A percentile compares a stretch with the other conserved stretches of the same genome.
These are phyloP conservation scores for Siniperca undulata DNA, from an alignment of 2,797 vertebrate genomes.

Conservation along the genomic window DNA sequence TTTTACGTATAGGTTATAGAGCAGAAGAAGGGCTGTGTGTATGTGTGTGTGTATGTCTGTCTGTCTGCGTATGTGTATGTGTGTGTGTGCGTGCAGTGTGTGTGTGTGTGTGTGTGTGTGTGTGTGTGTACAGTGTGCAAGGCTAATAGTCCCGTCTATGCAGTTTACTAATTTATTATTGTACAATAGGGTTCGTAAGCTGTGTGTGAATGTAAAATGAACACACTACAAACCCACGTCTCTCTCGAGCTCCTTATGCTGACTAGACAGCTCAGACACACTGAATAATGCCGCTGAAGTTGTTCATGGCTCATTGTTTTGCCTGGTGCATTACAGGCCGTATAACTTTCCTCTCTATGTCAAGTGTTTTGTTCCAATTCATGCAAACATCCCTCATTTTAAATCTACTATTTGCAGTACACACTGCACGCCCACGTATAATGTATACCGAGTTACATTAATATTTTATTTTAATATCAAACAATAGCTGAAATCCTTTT, in stretches of 20 bases:
- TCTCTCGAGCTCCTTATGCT: constrained; percentile 65
- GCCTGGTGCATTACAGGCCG: constrained; percentile 76
- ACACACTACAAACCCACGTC: constrained; percentile 67
- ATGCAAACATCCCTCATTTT: constrained; percentile 62
- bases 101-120: constrained; percentile 20
- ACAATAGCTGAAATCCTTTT: constrained; percentile 56
- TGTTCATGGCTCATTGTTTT: constrained; percentile 77
- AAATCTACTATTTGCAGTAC: constrained; percentile 49
- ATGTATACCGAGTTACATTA: constrained; percentile 33
- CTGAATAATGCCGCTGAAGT: constrained; percentile 75
- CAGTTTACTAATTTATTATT: constrained; percentile 68
- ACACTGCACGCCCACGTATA: constrained; percentile 16
- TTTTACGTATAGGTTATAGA: constrained; percentile 53
- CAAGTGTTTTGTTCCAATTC: constrained; percentile 62
- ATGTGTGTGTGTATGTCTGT: constrained; percentile 18
- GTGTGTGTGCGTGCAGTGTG: constrained; percentile 27
- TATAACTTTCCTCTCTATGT: constrained; percentile 66
- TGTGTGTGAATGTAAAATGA: constrained; percentile 61
- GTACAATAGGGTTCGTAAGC: constrained; percentile 60
- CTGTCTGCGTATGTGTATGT: constrained; percentile 5
- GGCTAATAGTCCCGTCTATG: constrained; percentile 55
- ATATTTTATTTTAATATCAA: constrained; percentile 68
- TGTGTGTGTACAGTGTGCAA: constrained; percentile 32
- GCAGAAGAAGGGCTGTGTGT: constrained; percentile 38
- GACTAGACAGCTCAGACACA: constrained; percentile 77